Evolutionary conservation across 2,797 vertebrate species (phyloP).

Genomic region (Argentina silus): DNA sequence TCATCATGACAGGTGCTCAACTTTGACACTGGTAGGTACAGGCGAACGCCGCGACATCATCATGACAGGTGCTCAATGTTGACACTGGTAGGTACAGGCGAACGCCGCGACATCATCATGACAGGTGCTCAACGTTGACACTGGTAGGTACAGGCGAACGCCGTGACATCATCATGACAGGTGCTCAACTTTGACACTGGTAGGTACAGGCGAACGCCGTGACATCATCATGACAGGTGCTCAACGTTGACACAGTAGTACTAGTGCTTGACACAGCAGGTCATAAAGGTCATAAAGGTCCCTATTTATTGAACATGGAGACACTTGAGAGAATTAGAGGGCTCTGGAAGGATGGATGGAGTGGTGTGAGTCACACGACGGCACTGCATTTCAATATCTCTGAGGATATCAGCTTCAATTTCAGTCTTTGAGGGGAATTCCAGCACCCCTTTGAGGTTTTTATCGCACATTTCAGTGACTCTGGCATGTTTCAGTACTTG

Average conservation of each 20-base stretch:
- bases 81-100: too few species aligned
- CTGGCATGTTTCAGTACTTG: too few species aligned
- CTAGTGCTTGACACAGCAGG: not conserved
- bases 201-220: not conserved
- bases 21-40: too few species aligned
- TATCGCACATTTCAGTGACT: not conserved
- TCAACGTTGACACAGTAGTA: not conserved
- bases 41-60: too few species aligned
- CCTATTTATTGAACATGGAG: not conserved
- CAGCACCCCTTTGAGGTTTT: not conserved
- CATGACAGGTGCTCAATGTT: too few species aligned
- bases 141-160: not conserved
- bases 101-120: not conserved
- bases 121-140: too few species aligned
- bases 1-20: too few species aligned
- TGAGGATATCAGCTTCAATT: constrained; percentile 1
- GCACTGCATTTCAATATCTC: constrained; percentile 41
- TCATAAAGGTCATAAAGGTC: not conserved
- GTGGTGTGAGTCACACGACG: constrained; percentile 49
- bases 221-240: not conserved
- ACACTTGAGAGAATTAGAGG: constrained; percentile 12
- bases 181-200: too few species aligned
- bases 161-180: not conserved
- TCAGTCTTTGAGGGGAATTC: constrained; percentile 13
- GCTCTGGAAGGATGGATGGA: constrained; percentile 14